phyloP scores from a whole-genome alignment of 2,888 invertebrate genomes.

The Hemicrepidius hirtus region DNA sequence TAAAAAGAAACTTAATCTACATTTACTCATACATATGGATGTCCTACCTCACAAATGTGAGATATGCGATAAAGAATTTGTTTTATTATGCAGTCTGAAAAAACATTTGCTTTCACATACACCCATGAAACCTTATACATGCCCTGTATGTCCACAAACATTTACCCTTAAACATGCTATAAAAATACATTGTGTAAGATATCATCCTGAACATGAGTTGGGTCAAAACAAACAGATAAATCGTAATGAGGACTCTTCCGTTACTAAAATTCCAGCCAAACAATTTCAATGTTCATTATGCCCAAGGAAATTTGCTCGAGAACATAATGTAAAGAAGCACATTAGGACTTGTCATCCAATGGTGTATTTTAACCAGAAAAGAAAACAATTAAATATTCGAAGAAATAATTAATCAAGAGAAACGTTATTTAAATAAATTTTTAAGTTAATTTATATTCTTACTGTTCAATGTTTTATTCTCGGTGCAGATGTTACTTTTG shows the following conservation, averaged over 20 bases:
- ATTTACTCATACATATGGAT: background rate
- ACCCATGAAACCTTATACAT: background rate
- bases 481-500: too few species aligned
- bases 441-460: too few species aligned
- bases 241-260: background rate
- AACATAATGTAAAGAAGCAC: background rate
- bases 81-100: background rate
- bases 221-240: background rate
- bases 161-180: background rate
- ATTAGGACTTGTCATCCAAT: background rate
- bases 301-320: background rate
- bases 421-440: too few species aligned
- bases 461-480: too few species aligned
- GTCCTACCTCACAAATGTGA: background rate
- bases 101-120: background rate
- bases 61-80: background rate
- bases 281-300: background rate
- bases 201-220: background rate
- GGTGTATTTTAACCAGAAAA: background rate
- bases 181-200: constrained; percentile 1
- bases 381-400: background rate
- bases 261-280: background rate
- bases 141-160: background rate
- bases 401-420: background rate
- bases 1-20: background rate